These are phyloP conservation scores for Tenodera sinensis DNA, from an alignment of 2,888 invertebrate genomes.

Conservation along the genomic window DNA sequence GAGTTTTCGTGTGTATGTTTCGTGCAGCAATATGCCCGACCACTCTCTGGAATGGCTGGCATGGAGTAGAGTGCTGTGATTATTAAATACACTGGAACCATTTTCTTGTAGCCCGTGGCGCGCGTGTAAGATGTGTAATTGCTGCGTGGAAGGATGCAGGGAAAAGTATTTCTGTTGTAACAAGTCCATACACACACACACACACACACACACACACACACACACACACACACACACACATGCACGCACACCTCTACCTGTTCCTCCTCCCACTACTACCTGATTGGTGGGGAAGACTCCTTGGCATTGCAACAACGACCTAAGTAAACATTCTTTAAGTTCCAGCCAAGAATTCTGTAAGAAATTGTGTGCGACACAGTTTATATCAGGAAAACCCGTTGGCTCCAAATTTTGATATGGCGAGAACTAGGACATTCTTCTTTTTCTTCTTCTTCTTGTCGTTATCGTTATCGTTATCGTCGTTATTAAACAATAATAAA, in stretches of 20 bases:
- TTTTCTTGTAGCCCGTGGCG: neutral
- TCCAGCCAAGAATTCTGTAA: too few species aligned
- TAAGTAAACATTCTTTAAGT: neutral
- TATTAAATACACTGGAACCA: slow-evolving; percentile 10
- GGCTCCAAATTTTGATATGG: too few species aligned
- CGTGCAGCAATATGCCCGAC: neutral
- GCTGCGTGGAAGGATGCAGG: neutral
- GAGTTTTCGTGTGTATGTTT: neutral
- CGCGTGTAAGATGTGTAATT: slow-evolving; percentile 14
- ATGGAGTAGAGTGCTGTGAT: neutral
- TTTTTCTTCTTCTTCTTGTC: too few species aligned
- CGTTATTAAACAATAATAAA: too few species aligned
- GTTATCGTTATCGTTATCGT: too few species aligned
- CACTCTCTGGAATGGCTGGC: neutral
- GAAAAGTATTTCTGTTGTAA: slow-evolving; percentile 7
- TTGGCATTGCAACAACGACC: neutral
- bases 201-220: neutral
- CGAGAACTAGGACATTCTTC: too few species aligned
- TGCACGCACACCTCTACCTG: neutral
- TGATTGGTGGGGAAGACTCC: neutral
- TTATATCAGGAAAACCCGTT: too few species aligned
- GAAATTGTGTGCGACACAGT: too few species aligned
- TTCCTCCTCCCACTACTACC: neutral
- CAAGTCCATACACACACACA: slow-evolving; percentile 8
- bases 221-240: slow-evolving; percentile 2